A percentile compares a stretch with the other conserved stretches of the same genome.
These are phyloP conservation scores for Lanius ludovicianus DNA, from an alignment of 2,113 vertebrate species.

Conservation along the genomic window DNA sequence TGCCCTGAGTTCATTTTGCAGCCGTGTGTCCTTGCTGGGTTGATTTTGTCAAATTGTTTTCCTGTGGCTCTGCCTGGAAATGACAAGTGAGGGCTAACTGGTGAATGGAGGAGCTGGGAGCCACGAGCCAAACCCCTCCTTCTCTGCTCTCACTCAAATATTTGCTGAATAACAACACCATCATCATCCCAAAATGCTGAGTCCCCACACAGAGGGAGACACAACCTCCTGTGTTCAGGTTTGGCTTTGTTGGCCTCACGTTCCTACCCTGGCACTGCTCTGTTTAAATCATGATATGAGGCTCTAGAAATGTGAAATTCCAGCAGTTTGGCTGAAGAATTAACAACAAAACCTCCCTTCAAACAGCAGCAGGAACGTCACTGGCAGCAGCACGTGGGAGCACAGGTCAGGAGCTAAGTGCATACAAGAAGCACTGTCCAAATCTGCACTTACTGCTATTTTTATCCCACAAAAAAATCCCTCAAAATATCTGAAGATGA, in stretches of 20 bases:
- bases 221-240: neutral
- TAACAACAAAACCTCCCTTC: neutral
- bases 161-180: neutral
- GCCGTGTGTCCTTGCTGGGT: neutral
- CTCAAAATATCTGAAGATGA: neutral
- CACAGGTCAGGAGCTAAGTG: neutral
- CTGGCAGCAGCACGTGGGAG: neutral
- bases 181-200: neutral
- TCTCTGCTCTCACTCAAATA: neutral
- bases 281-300: neutral
- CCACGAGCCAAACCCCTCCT: neutral
- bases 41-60: neutral
- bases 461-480: neutral
- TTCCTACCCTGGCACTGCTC: neutral
- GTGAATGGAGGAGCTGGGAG: neutral
- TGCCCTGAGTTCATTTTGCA: neutral
- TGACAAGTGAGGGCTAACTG: neutral
- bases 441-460: neutral
- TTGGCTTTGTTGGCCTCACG: neutral
- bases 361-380: neutral
- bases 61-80: neutral
- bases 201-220: neutral
- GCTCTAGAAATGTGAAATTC: neutral
- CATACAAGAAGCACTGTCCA: neutral
- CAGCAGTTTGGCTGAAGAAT: neutral